These are phyloP conservation scores for Hippoglossus hippoglossus DNA, from an alignment of 2,797 vertebrate genomes.

Conservation along the genomic window DNA sequence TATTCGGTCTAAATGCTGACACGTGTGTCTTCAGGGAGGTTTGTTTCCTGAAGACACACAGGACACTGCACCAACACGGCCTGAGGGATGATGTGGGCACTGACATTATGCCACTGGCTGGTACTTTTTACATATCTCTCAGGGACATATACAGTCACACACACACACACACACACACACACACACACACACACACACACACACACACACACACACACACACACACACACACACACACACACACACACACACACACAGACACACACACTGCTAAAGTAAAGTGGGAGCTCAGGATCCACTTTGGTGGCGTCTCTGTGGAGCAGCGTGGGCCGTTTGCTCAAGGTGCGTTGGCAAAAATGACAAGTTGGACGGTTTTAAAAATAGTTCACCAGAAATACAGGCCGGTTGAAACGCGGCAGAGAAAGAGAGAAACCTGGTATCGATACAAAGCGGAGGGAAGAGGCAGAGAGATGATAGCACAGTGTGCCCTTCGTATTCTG, in stretches of 20 bases:
- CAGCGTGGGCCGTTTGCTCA: slow-evolving; percentile 25
- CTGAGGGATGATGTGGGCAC: slow-evolving; percentile 21
- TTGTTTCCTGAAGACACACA: neutral
- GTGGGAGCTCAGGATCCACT: slow-evolving; percentile 4
- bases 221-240: slow-evolving; percentile 4
- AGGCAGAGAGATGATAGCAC: slow-evolving; percentile 24
- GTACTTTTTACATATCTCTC: slow-evolving; percentile 29
- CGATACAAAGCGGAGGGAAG: slow-evolving; percentile 39
- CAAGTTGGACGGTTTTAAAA: slow-evolving; percentile 28
- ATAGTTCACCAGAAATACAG: slow-evolving; percentile 24
- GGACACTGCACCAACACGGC: slow-evolving; percentile 13
- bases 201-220: slow-evolving; percentile 2
- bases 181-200: neutral
- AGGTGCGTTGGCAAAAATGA: slow-evolving; percentile 28
- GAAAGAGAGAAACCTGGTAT: slow-evolving; percentile 32
- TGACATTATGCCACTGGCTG: slow-evolving; percentile 48
- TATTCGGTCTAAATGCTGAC: neutral
- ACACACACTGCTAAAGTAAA: slow-evolving; percentile 1
- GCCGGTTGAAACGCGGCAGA: slow-evolving; percentile 24
- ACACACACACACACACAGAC: slow-evolving; percentile 5
- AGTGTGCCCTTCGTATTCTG: slow-evolving; percentile 53
- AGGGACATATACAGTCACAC: neutral
- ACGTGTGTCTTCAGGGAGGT: neutral
- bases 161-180: slow-evolving; percentile 2
- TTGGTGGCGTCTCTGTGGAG: slow-evolving; percentile 21